These are phyloP conservation scores for Hephaestus fuliginosus DNA, from an alignment of 2,797 vertebrate genomes.

Conservation along the genomic window DNA sequence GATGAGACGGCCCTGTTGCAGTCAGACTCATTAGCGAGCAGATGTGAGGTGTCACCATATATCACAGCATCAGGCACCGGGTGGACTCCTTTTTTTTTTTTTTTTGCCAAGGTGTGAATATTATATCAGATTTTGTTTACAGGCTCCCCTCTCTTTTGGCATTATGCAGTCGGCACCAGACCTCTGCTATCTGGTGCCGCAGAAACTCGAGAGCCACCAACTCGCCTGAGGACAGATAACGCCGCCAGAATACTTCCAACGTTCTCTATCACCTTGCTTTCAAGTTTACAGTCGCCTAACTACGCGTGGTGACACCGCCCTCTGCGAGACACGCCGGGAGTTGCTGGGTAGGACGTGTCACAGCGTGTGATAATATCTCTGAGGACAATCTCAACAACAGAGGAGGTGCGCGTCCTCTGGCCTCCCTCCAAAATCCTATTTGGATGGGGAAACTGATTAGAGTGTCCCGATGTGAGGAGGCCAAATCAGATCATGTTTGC, in stretches of 20 bases:
- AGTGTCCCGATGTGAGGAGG: conserved; percentile 61
- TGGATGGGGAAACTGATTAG: conserved; percentile 75
- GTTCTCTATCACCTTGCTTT: conserved; percentile 70
- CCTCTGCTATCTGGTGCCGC: conserved; percentile 53
- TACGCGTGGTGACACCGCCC: conserved; percentile 49
- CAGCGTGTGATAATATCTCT: conserved; percentile 62
- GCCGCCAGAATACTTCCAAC: conserved; percentile 37
- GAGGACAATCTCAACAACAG: conserved; percentile 66
- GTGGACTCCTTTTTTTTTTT: conserved; percentile 48
- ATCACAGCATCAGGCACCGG: conserved; percentile 65
- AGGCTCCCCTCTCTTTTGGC: conserved; percentile 42
- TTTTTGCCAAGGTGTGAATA: conserved; percentile 74
- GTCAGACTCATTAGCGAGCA: conserved; percentile 73
- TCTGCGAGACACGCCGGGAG: conserved; percentile 36
- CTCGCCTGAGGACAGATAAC: conserved; percentile 58
- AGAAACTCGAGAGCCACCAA: conserved; percentile 54
- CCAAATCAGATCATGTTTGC: conserved; percentile 85
- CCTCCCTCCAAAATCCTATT: conserved; percentile 73
- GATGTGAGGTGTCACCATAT: conserved; percentile 68
- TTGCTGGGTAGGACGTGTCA: conserved; percentile 51
- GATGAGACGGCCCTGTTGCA: conserved; percentile 64
- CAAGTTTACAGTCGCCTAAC: conserved; percentile 60
- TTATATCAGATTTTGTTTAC: conserved; percentile 75
- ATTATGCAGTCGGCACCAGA: conserved; percentile 67
- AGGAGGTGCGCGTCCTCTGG: conserved; percentile 66